Evolutionary conservation across 1,140 invertebrate species (phyloP), one percentile per base, ranked within the genome.

Genomic region (Meloidogyne chitwoodi): DNA sequence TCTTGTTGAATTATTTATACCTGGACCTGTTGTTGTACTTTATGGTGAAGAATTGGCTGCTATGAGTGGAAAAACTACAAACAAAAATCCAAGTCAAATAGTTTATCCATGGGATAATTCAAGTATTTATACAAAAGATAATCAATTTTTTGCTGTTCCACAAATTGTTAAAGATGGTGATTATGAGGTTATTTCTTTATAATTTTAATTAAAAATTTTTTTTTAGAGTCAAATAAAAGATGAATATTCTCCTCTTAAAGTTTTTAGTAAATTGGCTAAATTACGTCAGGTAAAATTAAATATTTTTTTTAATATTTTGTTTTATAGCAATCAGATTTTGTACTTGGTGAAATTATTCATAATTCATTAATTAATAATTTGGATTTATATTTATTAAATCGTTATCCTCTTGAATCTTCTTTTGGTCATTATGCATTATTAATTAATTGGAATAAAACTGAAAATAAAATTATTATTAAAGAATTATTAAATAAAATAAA

Each of bases 81-180:
- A 70, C 16, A 70, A 70, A 70, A 29, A 56, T 44, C 24, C 68
- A 44, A 70, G n/a, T 44, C 68, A 61, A 70, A 70, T 70, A 29
- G 68, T 70, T 14, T 70, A 70, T 70, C 68, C 68, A 1, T 70
- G 68, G 68, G 61, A 44, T 29, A 70, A 44, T 61, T 26, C 26
- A 14, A 70, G 44, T 56, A 56, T 22, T 31, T 44, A 61, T 19
- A 19, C 38, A 31, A 38, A 38, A 24, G 67, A 48, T 16, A 70
- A 70, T 44, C 68, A 70, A 31, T 70, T 70, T 14, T 70, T 70
- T 44, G 68, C 61, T 70, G 44, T 70, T 16, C n/a, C 68, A 26
- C 24, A 70, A n/a, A 44, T 44, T 29, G 61, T 61, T 11, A 70
- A 70, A 48, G 48, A 70, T 44, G 68, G 68, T 0, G 34, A 70